These are phyloP conservation scores for Antechinus flavipes DNA, from an alignment of 2,113 vertebrate genomes.

Conservation along the genomic window DNA sequence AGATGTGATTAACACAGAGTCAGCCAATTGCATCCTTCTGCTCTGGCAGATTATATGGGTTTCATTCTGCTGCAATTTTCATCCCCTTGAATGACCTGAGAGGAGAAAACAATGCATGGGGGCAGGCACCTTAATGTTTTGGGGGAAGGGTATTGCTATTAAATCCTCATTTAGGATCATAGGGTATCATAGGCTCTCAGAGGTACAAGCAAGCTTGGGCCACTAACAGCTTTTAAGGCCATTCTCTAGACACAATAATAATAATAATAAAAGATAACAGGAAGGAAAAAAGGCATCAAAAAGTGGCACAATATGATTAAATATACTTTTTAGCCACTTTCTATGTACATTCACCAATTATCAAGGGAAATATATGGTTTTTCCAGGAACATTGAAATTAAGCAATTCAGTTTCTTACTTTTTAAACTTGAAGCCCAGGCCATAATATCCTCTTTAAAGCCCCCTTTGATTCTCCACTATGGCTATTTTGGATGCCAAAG, in stretches of 20 bases:
- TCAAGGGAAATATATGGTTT: neutral
- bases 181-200: neutral
- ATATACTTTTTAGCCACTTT: neutral
- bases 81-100: constrained; percentile 1
- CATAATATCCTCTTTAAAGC: neutral
- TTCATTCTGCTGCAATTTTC: constrained; percentile 42
- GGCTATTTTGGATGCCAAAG: neutral
- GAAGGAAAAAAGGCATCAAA: neutral
- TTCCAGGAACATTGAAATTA: neutral
- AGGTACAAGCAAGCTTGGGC: neutral
- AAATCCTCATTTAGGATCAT: neutral
- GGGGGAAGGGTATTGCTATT: neutral
- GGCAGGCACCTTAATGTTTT: neutral
- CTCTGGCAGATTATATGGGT: neutral
- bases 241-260: neutral
- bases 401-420: neutral
- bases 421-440: neutral
- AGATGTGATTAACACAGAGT: neutral
- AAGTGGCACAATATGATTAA: neutral
- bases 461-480: neutral
- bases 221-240: neutral
- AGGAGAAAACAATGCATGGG: neutral
- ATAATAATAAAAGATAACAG: neutral
- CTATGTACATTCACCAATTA: neutral
- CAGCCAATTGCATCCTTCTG: constrained; percentile 5